Conservation (phyloP, 1,140 invertebrate species). For the Metaphire vulgaris region DNA sequence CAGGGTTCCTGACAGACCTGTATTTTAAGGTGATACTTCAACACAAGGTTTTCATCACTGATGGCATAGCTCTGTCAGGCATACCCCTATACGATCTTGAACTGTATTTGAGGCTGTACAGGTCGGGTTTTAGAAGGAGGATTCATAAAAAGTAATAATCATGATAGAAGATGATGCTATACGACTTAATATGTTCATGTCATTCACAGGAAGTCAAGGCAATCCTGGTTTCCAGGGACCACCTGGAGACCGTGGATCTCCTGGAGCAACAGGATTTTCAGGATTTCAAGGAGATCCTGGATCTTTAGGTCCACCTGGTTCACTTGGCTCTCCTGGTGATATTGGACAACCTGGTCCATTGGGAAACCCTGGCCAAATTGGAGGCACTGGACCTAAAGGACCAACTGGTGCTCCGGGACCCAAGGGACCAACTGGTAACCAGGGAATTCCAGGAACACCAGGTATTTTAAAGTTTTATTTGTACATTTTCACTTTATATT, state of each 20-base stretch:
- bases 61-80: too few species aligned
- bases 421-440: conserved; percentile 25
- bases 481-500: too few species aligned
- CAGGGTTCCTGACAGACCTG: too few species aligned
- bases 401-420: conserved; percentile 33
- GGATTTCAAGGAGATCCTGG: conserved; percentile 25
- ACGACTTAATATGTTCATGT: too few species aligned
- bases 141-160: too few species aligned
- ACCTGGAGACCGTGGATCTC: background rate
- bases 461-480: too few species aligned
- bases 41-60: too few species aligned
- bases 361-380: conserved; percentile 37
- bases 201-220: conserved; percentile 16
- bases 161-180: too few species aligned
- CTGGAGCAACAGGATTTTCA: conserved; percentile 17
- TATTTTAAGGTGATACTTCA: too few species aligned
- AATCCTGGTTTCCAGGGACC: conserved; percentile 1
- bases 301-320: conserved; percentile 10
- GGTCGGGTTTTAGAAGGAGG: too few species aligned
- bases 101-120: too few species aligned
- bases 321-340: background rate
- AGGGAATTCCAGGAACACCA: conserved; percentile 38
- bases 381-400: conserved; percentile 42
- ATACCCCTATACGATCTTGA: too few species aligned
- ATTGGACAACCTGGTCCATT: conserved; percentile 31